A percentile compares a stretch with the other conserved stretches of the same genome.
phyloP scores from a whole-genome alignment of 2,797 vertebrate genomes.

The Eulemur rubriventer region DNA sequence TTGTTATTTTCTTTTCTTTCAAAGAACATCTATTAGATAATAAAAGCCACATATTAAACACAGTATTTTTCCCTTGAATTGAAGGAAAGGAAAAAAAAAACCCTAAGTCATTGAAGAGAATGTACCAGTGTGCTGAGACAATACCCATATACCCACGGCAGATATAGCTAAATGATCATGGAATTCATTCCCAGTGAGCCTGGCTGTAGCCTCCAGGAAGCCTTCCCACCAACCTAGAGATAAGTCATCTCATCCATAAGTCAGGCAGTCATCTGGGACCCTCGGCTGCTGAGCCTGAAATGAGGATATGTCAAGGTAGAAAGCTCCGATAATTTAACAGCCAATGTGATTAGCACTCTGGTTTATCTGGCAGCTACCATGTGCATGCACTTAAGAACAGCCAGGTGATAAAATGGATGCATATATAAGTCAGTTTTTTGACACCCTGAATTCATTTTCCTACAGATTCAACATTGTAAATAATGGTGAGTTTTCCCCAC shows the following conservation, averaged over 20 bases:
- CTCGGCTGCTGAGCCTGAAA: not conserved
- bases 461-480: not conserved
- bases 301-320: not conserved
- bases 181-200: not conserved
- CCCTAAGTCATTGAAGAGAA: conserved; percentile 9
- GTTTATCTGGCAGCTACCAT: not conserved
- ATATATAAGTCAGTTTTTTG: not conserved
- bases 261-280: not conserved
- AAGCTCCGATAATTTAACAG: not conserved
- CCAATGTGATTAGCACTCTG: not conserved
- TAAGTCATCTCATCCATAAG: not conserved
- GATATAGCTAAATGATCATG: not conserved
- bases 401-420: not conserved
- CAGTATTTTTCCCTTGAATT: not conserved
- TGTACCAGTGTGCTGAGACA: not conserved
- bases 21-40: not conserved
- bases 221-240: not conserved
- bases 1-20: not conserved
- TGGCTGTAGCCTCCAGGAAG: not conserved
- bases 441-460: not conserved
- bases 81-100: not conserved
- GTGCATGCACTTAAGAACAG: not conserved
- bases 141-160: not conserved
- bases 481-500: not conserved
- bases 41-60: not conserved